Evolutionary conservation across 2,797 vertebrate species (phyloP), one percentile per base, ranked within the genome.

Genomic region (Girardinus metallicus): DNA sequence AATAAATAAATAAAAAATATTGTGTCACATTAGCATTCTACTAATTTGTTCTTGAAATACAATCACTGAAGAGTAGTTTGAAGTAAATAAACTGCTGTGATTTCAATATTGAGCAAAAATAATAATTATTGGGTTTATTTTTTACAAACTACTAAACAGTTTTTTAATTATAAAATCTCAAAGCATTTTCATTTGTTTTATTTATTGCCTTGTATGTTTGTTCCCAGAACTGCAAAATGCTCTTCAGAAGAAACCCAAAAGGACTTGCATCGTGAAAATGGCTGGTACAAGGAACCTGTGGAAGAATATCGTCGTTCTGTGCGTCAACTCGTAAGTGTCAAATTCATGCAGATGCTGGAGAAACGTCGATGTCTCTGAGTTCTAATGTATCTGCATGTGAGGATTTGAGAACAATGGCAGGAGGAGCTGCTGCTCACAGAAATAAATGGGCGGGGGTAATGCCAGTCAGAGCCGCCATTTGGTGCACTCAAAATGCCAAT

Each of bases 231-330:
- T 99, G 70, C 97, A 99, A 90, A 95, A 95, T 85, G 96, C 97
- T 81, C 96, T 98, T 13, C 89, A 94, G 31, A 96, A 96, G 90
- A 97, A 96, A 77, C 95, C 97, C 2, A 97, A 97, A 92, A 98
- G 96, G 94, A 98, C 97, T 0, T 99, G 98, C 93, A 98, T 99
- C 4, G 95, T 98, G 77, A 99, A 98, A 85, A 97, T 99, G 95
- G 97, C 98, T 62, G 96, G 97, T 36, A 99, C 98, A 0, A 96
- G 98, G 79, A 99, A 98, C 94, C 95, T 99, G 90, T 99, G 98
- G 98, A 99, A 99, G 93, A 99, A 99, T 89, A 98, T 99, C 0
- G 97, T 99, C 2, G 98, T 99, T n/a, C 93, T 99, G 83, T 99
- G 98, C 83, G 96, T 99, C 86, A 99, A 98, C 94, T 99, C 98